Percentiles rank a stretch among this genome's conserved stretches.
Evolutionary conservation across 2,113 vertebrate species (phyloP).

Genomic region (Pteruthius melanotis): DNA sequence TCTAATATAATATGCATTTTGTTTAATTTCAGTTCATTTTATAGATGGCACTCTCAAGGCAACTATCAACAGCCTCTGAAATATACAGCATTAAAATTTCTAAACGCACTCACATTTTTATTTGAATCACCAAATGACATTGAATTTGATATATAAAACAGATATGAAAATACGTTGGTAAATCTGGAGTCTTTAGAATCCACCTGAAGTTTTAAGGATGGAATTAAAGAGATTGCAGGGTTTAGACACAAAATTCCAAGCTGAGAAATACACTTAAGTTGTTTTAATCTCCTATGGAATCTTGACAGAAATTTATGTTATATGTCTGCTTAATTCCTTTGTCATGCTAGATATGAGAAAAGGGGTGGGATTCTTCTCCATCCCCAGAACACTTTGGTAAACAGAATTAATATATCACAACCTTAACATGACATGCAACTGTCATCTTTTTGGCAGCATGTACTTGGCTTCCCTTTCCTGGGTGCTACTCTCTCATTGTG

Average conservation of each 20-base stretch:
- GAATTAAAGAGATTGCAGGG: neutral
- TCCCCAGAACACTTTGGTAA: neutral
- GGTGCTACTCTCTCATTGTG: neutral
- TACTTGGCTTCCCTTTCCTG: neutral
- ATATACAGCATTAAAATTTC: neutral
- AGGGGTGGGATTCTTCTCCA: neutral
- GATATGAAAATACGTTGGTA: neutral
- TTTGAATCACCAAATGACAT: neutral
- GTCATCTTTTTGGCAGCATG: neutral
- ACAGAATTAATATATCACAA: neutral
- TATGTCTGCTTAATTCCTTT: neutral
- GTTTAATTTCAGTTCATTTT: neutral
- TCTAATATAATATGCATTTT: neutral
- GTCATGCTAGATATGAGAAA: neutral
- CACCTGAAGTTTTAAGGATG: neutral
- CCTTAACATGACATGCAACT: neutral
- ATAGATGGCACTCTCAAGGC: neutral
- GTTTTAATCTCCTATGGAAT: neutral
- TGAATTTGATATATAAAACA: neutral
- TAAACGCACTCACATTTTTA: fast-evolving
- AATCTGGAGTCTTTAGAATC: neutral
- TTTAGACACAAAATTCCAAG: neutral
- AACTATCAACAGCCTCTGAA: neutral
- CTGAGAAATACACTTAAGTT: neutral
- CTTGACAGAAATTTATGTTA: neutral